These are phyloP conservation scores for Scopus umbretta DNA, from an alignment of 2,113 vertebrate species.

Conservation along the genomic window DNA sequence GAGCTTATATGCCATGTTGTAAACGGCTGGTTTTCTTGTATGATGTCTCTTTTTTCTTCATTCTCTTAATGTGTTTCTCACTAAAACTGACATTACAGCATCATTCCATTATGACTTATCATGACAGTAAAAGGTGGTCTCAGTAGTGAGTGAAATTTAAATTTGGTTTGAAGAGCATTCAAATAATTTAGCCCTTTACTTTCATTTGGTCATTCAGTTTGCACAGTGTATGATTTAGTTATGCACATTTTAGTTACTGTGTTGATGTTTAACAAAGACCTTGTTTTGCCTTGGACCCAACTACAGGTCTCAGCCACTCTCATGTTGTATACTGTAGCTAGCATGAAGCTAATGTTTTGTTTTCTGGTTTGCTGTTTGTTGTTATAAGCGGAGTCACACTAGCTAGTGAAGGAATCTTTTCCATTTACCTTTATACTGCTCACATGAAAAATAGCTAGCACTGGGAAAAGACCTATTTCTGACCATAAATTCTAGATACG, in stretches of 20 bases:
- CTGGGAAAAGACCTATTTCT: background rate
- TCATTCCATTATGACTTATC: conserved; percentile 68
- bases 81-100: conserved; percentile 65
- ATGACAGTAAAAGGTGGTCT: conserved; percentile 59
- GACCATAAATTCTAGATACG: background rate
- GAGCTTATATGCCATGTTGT: conserved; percentile 55
- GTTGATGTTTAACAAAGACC: conserved; percentile 43
- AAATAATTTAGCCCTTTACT: conserved; percentile 53
- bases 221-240: conserved; percentile 53
- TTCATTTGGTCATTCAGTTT: conserved; percentile 47
- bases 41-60: conserved; percentile 50
- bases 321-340: conserved; percentile 53
- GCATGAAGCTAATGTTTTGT: conserved; percentile 48
- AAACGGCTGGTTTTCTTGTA: conserved; percentile 62
- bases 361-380: conserved; percentile 39
- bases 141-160: conserved; percentile 66
- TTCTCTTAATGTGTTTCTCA: conserved; percentile 56
- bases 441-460: background rate
- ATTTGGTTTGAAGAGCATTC: conserved; percentile 61
- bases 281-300: conserved; percentile 40
- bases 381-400: conserved; percentile 34
- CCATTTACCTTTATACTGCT: conserved; percentile 29
- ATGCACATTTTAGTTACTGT: conserved; percentile 59
- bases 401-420: conserved; percentile 41
- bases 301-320: conserved; percentile 19